Evolutionary conservation across 37 sponge, comb jelly and placozoan genomes (phyloP), one percentile per base, ranked within the genome.

Genomic region (Hexactinellida sp.): DNA sequence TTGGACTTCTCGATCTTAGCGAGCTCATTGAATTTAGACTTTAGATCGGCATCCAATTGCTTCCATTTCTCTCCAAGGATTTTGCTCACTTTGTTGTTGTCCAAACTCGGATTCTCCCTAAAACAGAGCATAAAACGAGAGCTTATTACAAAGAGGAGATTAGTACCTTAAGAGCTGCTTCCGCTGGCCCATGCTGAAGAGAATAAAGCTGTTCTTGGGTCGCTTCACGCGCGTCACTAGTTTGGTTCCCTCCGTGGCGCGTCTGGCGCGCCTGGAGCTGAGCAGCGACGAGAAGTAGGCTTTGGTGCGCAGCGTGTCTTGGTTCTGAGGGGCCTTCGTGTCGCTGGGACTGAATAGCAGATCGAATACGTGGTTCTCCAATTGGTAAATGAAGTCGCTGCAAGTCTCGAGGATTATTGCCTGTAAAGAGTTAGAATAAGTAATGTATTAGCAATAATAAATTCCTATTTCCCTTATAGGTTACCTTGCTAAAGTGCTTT

Each of bases 281-380:
- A 63, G 30, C 28, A 63, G 34, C 3, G 76, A 63, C 19, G 76
- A 10, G 76, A 63, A 23, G 34, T 25, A 63, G 34, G 21, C 5
- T 3, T 23, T 7, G 30, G 76, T 21, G 13, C 13, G 76, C 21
- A 7, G 30, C 5, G 76, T 3, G 47, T 41, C 47, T 25, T 10
- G 25, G 34, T 10, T 28, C 5, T n/a, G 1, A 32, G 28, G 19
- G 3, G 25, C 76, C 76, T n/a, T n/a, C 5, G 30, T 63, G 28
- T 63, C 76, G 13, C 34, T n/a, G 3, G 5, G 3, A 10, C 13
- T 23, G 13, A 63, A 63, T 7, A 63, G 13, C 28, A 63, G 76
- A n/a, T n/a, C 76, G 76, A 63, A 63, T n/a, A 63, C 76, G 76
- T 63, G 76, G 34, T 63, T 63, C 76, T 63, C 76, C 76, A 63